phyloP scores from a whole-genome alignment of 2,797 vertebrate genomes.

The Staurois parvus region DNA sequence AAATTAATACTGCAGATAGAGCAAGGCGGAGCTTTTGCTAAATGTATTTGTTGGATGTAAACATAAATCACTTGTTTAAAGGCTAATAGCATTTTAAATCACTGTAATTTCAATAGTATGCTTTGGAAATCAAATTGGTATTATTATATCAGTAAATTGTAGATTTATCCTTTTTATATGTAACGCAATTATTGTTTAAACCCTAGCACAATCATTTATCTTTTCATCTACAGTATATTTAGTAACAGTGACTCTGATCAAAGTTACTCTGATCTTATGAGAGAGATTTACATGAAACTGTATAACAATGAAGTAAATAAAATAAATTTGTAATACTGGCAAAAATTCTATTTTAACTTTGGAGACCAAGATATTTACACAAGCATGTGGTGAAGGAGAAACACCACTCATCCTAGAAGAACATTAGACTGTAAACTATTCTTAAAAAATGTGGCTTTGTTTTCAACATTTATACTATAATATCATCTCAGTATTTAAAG shows the following conservation, averaged over 20 bases:
- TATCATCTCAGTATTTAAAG: neutral
- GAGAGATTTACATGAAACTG: neutral
- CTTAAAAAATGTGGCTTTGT: neutral
- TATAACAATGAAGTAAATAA: neutral
- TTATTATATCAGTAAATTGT: too few species aligned
- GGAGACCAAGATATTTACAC: neutral
- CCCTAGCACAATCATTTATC: too few species aligned
- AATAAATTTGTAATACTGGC: neutral
- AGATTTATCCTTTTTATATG: too few species aligned
- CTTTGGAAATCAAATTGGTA: too few species aligned
- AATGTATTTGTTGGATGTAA: too few species aligned
- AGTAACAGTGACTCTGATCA: neutral
- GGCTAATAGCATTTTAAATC: too few species aligned
- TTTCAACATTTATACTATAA: neutral
- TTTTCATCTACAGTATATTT: too few species aligned
- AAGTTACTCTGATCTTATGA: neutral
- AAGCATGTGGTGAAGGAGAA: constrained; percentile 8
- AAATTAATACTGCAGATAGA: neutral
- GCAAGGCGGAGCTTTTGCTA: neutral
- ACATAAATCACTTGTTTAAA: too few species aligned
- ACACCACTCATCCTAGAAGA: neutral
- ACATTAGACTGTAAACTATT: neutral
- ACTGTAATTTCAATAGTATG: too few species aligned
- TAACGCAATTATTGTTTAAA: too few species aligned
- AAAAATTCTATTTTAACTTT: neutral